Evolutionary conservation across 2,797 vertebrate species (phyloP).

Genomic region (Sternotherus odoratus): DNA sequence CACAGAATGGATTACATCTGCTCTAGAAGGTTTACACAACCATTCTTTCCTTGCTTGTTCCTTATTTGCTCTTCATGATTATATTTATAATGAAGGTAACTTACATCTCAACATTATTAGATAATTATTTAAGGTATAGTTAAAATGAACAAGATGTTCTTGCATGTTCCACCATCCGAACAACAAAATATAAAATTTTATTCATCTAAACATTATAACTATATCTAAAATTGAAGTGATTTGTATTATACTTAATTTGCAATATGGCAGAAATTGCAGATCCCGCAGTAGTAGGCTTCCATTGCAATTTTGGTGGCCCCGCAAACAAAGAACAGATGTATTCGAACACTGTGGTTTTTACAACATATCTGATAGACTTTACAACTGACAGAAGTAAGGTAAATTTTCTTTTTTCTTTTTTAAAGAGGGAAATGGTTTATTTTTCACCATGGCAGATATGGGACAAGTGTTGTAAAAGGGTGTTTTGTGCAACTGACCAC

Average conservation of each 20-base stretch:
- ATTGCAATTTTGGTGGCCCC: background rate
- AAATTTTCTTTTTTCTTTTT: background rate
- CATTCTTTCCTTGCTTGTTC: background rate
- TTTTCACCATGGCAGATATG: background rate
- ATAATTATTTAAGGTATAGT: background rate
- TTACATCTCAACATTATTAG: background rate
- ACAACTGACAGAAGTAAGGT: background rate
- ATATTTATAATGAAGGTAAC: background rate
- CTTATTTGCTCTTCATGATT: background rate
- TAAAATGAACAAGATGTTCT: background rate
- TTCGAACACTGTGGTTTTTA: background rate
- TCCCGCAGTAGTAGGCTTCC: background rate
- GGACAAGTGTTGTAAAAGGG: background rate
- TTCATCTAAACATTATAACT: background rate
- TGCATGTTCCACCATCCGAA: background rate
- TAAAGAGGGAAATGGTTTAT: background rate
- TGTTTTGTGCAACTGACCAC: background rate
- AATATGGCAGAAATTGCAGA: background rate
- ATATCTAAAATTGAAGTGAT: background rate
- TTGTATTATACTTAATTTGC: background rate
- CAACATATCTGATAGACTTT: background rate
- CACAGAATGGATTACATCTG: background rate
- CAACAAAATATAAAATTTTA: background rate
- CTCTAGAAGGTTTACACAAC: background rate
- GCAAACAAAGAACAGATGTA: background rate